Conservation (phyloP, 2,888 invertebrate genomes). For the Callimorpha dominula region DNA sequence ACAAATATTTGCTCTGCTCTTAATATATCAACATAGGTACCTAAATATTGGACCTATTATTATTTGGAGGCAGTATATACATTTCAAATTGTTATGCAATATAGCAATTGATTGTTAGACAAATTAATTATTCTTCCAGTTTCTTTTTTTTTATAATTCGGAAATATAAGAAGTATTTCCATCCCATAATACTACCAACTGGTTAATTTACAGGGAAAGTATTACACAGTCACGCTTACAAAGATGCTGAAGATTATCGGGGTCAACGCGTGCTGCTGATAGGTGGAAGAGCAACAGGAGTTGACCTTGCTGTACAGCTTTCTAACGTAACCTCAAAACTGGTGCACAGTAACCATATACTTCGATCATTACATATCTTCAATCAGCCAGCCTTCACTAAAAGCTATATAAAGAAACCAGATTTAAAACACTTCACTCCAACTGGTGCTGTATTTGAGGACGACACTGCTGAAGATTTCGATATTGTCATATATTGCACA, state of each 20-base stretch:
- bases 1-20: too few relatives aligned
- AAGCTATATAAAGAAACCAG: constrained; percentile 85
- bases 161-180: neutral
- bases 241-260: constrained; percentile 87
- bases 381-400: constrained; percentile 79
- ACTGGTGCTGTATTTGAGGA: constrained; percentile 87
- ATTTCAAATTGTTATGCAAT: too few relatives aligned
- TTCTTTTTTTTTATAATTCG: too few relatives aligned
- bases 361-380: constrained; percentile 58
- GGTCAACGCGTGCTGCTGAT: constrained; percentile 88
- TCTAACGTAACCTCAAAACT: constrained; percentile 87
- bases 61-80: too few relatives aligned
- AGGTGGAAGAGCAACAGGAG: constrained; percentile 91
- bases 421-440: constrained; percentile 78
- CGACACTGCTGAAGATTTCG: constrained; percentile 86
- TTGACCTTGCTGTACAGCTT: constrained; percentile 75
- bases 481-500: constrained; percentile 91
- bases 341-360: constrained; percentile 84
- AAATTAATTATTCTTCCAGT: constrained; percentile 91
- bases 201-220: constrained; percentile 83
- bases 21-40: too few relatives aligned
- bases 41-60: too few relatives aligned
- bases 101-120: neutral
- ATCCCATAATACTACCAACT: neutral
- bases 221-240: constrained; percentile 92